These are phyloP conservation scores for Paedocypris micromegethes DNA, from an alignment of 2,797 vertebrate genomes.

Conservation along the genomic window DNA sequence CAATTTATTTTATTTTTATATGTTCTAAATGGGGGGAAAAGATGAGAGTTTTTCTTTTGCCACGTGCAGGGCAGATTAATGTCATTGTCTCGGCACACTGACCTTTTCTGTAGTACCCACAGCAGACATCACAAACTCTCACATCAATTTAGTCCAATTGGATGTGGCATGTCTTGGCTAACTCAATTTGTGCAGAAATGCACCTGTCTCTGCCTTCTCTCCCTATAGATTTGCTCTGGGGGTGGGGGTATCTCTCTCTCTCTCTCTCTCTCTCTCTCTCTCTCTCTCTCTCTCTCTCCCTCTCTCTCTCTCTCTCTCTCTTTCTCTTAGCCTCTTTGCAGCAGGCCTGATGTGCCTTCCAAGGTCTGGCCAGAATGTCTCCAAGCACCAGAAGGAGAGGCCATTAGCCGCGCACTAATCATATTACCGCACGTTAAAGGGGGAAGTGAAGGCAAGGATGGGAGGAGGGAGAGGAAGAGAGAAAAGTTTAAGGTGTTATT, in stretches of 20 bases:
- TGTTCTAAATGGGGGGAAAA: conserved; percentile 16
- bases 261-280: conserved; percentile 40
- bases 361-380: conserved; percentile 92
- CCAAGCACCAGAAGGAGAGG: conserved; percentile 86
- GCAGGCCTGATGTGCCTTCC: conserved; percentile 76
- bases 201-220: conserved; percentile 99
- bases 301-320: conserved; percentile 27
- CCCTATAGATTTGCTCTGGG: conserved; percentile 89
- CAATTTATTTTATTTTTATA: conserved; percentile 28
- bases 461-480: conserved; percentile 62
- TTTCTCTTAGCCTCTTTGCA: conserved; percentile 60
- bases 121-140: conserved; percentile 99
- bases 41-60: conserved; percentile 47
- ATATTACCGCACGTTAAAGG: conserved; percentile 83
- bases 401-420: conserved; percentile 74
- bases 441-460: conserved; percentile 72
- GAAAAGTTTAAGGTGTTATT: conserved; percentile 77
- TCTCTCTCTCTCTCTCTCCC: conserved; percentile 52
- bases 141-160: conserved; percentile 99
- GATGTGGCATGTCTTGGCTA: conserved; percentile 99
- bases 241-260: conserved; percentile 52
- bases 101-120: conserved; percentile 99
- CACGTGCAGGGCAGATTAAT: conserved; percentile 84
- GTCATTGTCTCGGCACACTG: conserved; percentile 89
- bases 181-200: conserved; percentile 99